Evolutionary conservation across 2,888 invertebrate genomes (phyloP).

Genomic region (Cinara cedri): DNA sequence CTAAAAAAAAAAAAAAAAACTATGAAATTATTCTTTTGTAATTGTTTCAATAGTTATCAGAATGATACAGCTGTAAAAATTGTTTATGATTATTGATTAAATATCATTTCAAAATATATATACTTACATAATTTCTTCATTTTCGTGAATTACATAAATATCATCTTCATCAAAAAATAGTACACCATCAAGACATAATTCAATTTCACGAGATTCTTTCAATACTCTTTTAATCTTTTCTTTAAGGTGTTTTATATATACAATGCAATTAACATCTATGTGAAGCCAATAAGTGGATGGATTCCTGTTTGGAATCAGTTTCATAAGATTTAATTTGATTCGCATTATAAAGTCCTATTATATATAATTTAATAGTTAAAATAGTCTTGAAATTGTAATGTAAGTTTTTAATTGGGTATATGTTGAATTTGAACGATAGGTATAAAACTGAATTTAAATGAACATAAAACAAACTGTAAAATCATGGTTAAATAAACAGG

Average conservation of each 20-base stretch:
- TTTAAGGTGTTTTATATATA: constrained; percentile 35
- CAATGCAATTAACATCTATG: constrained; percentile 6
- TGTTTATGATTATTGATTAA: background rate
- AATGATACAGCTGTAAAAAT: no score
- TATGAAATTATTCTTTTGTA: background rate
- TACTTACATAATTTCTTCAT: constrained; percentile 50
- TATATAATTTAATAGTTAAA: background rate
- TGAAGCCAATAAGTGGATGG: constrained; percentile 33
- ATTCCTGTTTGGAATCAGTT: background rate
- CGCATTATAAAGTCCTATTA: constrained; percentile 28
- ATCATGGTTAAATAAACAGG: no score
- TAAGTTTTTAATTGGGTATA: no score
- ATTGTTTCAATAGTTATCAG: no score
- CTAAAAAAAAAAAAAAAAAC: constrained; percentile 8
- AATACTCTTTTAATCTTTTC: constrained; percentile 33
- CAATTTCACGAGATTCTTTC: constrained; percentile 35
- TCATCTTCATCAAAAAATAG: constrained; percentile 49
- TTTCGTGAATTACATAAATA: constrained; percentile 39
- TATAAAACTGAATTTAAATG: no score
- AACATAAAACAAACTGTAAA: no score
- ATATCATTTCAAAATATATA: background rate
- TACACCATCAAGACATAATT: constrained; percentile 33
- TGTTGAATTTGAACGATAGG: no score
- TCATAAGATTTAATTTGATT: constrained; percentile 38
- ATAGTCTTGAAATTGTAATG: background rate